Evolutionary conservation across 2,113 vertebrate species (phyloP).

Genomic region (Protomyctophum bolini): DNA sequence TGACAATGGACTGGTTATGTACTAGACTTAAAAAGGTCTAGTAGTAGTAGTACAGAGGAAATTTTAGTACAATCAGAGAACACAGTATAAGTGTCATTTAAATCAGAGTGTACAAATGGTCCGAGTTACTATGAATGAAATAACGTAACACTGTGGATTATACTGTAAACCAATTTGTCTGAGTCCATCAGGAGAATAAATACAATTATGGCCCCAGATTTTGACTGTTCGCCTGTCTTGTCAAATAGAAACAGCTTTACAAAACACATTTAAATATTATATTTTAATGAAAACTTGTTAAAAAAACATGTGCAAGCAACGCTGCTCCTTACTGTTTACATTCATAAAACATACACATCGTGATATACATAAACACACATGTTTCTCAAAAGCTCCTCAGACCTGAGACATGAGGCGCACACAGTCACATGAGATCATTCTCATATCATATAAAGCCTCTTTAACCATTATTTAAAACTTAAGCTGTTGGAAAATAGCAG

Average conservation of each 20-base stretch:
- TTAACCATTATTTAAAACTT: no score
- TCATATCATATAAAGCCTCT: no score
- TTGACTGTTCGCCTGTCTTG: neutral
- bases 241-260: neutral
- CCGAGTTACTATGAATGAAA: no score
- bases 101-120: no score
- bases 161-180: neutral
- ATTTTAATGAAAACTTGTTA: conserved; percentile 61
- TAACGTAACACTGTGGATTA: no score
- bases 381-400: neutral
- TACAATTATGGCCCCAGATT: neutral
- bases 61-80: neutral
- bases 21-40: neutral
- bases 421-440: no score
- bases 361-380: conserved; percentile 2
- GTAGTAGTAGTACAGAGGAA: neutral
- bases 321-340: neutral
- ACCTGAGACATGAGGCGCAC: no score
- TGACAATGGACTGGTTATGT: neutral
- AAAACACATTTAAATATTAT: conserved; percentile 19
- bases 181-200: no score
- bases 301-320: conserved; percentile 15
- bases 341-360: conserved; percentile 32
- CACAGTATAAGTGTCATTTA: no score
- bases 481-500: no score